A percentile compares a stretch with the other conserved stretches of the same genome.
phyloP scores from a whole-genome alignment of 2,113 vertebrate species.

The Eulemur macaco region DNA sequence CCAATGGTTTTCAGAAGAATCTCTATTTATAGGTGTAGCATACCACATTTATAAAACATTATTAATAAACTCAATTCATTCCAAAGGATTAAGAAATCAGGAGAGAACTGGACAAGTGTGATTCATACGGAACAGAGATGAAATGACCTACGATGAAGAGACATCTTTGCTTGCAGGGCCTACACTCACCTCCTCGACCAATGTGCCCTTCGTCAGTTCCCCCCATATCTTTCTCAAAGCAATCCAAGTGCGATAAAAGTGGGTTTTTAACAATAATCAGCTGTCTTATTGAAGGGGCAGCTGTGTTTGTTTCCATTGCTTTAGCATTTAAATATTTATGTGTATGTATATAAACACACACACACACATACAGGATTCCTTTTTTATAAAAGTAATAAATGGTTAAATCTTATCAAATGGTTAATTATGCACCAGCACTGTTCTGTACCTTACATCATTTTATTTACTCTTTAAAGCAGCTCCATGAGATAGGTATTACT shows the following conservation, averaged over 20 bases:
- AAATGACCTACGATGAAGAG: accelerated
- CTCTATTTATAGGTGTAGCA: not conserved
- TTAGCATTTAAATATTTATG: not conserved
- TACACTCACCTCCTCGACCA: not conserved
- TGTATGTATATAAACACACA: not conserved
- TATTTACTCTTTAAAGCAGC: not conserved
- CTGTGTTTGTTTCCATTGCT: not conserved
- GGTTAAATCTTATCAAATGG: not conserved
- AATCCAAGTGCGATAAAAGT: not conserved
- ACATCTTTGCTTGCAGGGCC: too few relatives aligned
- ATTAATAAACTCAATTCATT: not conserved
- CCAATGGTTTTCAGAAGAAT: not conserved
- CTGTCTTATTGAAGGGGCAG: not conserved
- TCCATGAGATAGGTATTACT: not conserved
- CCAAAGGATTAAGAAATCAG: not conserved
- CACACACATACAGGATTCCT: not conserved
- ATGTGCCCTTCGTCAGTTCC: not conserved
- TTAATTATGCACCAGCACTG: not conserved
- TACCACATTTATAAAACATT: not conserved
- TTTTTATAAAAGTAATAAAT: not conserved
- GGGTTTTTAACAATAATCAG: not conserved
- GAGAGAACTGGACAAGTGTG: not conserved
- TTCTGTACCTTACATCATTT: not conserved
- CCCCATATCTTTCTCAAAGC: not conserved
- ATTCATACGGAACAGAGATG: too few relatives aligned